Base-by-base conservation (phyloP, 2,113 vertebrate genomes). In the Periophthalmodon schlosseri region DNA sequence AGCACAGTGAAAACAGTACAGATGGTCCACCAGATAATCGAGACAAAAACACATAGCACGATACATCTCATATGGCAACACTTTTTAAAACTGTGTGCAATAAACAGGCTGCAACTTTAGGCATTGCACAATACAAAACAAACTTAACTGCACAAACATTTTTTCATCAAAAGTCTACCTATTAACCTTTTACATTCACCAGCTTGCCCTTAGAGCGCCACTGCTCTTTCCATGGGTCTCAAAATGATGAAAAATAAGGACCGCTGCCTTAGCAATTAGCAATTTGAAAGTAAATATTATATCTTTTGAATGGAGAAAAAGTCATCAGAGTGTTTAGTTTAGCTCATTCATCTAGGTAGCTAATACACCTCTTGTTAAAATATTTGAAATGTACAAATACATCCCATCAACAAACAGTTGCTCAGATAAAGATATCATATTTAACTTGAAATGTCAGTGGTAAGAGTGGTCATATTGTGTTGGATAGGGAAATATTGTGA, bases 11-110 rank as follows among this genome's bases (percentile, higher is more conserved):
- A 72, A 87, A 84, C 77, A 81, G 57, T n/a, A 36, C 82, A 77
- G 78, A 76, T 80, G 76, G 80, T 82, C 86, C 77, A 77, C 49
- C 14, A 72, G 76, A 88, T 85, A 73, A 81, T 44, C 15, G 36
- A 56, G 64, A 69, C 15, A 6, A 0, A 21, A 8, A 70, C 70
- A 72, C 52, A 61, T 20, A 4, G 60, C 36, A 16, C 67, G 75
- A 77, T 67, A 44, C 73, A 60, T 60, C 72, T 67, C 64, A 69
- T 36, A 56, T 60, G 50, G n/a, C 44, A 4, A 44, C 23, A 46
- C 69, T 69, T 74, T 70, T 28, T 79, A 83, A 70, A 64, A 84
- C 39, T 39, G 5, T 24, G 70, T 67, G 39, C 20, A 52, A 44
- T 21, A 11, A 52, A 67, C 44, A 73, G 24, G 13, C 69, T 44